phyloP scores from a whole-genome alignment of 2,888 invertebrate genomes.

The Hecatera dysodea region DNA sequence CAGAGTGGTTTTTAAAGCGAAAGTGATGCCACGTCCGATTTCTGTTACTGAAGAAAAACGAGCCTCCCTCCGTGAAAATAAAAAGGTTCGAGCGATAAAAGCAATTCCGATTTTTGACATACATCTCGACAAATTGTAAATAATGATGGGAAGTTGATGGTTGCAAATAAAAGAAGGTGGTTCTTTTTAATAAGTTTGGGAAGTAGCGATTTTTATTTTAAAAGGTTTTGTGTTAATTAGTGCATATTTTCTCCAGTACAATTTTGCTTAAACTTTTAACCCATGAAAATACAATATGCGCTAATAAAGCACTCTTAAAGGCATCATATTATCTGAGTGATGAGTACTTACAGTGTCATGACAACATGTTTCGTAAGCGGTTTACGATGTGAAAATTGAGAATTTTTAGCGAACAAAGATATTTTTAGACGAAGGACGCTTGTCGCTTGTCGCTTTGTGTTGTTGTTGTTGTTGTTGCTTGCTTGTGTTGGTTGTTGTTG shows the following conservation, averaged over 20 bases:
- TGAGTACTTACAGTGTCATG: constrained; percentile 2
- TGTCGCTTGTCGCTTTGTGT: too few species aligned
- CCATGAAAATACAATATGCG: too few species aligned
- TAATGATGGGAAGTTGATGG: constrained; percentile 32
- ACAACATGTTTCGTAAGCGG: constrained; percentile 43
- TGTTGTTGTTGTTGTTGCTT: too few species aligned
- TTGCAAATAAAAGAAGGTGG: constrained; percentile 2
- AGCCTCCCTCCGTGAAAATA: constrained; percentile 37
- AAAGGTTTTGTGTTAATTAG: neutral
- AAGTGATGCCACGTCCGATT: constrained; percentile 56
- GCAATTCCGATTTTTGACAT: constrained; percentile 50
- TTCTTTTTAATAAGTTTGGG: neutral
- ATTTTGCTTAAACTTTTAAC: too few species aligned
- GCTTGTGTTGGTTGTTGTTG: too few species aligned
- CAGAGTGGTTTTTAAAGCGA: constrained; percentile 53
- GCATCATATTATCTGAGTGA: neutral
- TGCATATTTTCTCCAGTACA: neutral
- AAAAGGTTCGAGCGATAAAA: constrained; percentile 56
- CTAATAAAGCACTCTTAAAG: neutral
- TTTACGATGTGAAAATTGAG: constrained; percentile 65
- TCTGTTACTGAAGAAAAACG: constrained; percentile 43
- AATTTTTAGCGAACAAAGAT: constrained; percentile 59
- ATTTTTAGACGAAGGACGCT: constrained; percentile 61
- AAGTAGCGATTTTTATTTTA: neutral
- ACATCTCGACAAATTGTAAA: constrained; percentile 51